These are phyloP conservation scores for Catalaphyllia jardinei DNA, from an alignment of 64 coral and sea anemone species.

Conservation along the genomic window DNA sequence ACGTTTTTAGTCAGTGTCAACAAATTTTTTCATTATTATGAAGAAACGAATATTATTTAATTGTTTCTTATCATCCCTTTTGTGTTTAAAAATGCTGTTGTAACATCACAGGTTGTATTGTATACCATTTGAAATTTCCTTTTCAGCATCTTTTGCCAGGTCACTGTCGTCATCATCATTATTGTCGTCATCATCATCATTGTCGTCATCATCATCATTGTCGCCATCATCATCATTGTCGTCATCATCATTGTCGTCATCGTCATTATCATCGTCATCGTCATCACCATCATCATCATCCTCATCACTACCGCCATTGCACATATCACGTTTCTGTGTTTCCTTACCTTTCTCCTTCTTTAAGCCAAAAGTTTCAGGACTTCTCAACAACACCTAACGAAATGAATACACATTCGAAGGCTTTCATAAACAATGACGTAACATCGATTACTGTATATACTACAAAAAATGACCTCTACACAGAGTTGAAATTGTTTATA, in stretches of 20 bases:
- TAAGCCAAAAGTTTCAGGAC: conserved; percentile 22
- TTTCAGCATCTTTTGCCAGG: neutral
- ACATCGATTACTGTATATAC: neutral
- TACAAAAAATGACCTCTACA: neutral
- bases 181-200: neutral
- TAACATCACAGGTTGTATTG: neutral
- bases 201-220: neutral
- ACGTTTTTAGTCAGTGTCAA: no score
- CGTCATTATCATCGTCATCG: neutral
- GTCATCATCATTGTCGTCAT: neutral
- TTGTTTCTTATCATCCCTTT: no score
- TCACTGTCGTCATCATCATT: neutral
- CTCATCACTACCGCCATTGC: neutral
- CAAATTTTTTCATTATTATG: no score
- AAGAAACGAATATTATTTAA: no score
- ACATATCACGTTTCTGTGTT: no score
- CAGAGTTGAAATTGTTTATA: neutral
- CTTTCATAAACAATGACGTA: no score
- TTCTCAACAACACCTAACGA: neutral
- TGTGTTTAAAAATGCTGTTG: neutral
- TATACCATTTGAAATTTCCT: neutral
- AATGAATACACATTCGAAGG: neutral
- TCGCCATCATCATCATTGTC: neutral
- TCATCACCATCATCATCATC: neutral
- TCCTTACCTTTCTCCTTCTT: conserved; percentile 4